These are phyloP conservation scores for Anolis apletophallus DNA, from an alignment of 2,797 vertebrate genomes.

Conservation along the genomic window DNA sequence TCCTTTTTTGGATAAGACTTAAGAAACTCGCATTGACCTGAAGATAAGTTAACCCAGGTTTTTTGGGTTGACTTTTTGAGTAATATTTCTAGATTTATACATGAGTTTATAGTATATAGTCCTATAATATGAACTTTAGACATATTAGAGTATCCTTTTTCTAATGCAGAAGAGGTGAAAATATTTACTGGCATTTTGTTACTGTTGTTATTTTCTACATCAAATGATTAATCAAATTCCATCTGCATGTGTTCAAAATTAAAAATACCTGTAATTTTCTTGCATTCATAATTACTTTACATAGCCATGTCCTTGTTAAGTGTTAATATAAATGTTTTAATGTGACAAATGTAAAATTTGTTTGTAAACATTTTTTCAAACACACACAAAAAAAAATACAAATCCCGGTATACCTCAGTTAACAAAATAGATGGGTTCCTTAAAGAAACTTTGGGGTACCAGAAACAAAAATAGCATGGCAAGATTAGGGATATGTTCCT, in stretches of 20 bases:
- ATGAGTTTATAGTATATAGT: neutral
- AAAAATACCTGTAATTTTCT: neutral
- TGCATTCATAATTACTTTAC: too few species aligned
- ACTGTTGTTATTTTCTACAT: neutral
- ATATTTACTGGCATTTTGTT: neutral
- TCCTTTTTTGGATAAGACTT: too few species aligned
- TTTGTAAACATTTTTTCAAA: conserved; percentile 31
- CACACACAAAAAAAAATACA: too few species aligned
- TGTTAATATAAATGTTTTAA: conserved; percentile 15
- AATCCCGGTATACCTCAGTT: too few species aligned
- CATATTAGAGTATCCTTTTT: neutral
- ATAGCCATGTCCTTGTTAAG: conserved; percentile 19
- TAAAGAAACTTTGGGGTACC: too few species aligned
- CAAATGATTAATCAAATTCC: neutral
- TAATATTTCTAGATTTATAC: too few species aligned
- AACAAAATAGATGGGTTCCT: too few species aligned
- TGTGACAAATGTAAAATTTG: neutral
- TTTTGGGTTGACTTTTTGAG: too few species aligned
- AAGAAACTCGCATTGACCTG: too few species aligned
- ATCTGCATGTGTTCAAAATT: neutral
- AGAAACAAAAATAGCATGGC: too few species aligned
- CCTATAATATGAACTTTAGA: neutral
- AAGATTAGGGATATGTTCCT: too few species aligned
- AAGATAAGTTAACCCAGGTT: too few species aligned
- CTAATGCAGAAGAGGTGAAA: neutral